Percentiles rank a stretch among this genome's conserved stretches.
Evolutionary conservation across 2,797 vertebrate species (phyloP).

Genomic region (Lacerta agilis): DNA sequence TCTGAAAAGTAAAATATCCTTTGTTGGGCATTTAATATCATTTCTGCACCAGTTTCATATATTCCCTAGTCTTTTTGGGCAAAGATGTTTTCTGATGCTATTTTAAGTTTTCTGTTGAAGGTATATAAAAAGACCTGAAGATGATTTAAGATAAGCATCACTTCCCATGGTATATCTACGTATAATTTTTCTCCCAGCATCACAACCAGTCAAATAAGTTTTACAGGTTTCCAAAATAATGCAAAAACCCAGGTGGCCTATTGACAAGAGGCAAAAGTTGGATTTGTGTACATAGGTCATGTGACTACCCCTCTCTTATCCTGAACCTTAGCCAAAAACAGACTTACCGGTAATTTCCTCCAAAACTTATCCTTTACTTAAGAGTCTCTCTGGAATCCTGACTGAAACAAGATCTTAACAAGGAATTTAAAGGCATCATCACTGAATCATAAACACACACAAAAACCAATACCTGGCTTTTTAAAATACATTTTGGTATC

Average conservation of each 20-base stretch:
- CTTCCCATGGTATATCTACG: background rate
- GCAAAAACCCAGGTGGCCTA: background rate
- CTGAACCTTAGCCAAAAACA: background rate
- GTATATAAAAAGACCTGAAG: background rate
- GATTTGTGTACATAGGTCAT: background rate
- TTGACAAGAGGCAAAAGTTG: background rate
- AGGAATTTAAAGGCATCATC: background rate
- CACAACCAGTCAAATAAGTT: background rate
- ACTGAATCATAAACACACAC: background rate
- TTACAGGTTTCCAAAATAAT: background rate
- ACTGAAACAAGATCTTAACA: background rate
- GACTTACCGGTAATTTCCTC: background rate
- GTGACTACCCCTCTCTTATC: background rate
- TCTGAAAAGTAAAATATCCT: slow-evolving; percentile 31
- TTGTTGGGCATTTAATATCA: background rate
- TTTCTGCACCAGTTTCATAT: background rate
- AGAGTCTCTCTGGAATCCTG: background rate
- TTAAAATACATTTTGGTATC: background rate
- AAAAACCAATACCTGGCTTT: background rate
- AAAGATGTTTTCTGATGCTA: background rate
- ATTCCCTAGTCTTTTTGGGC: background rate
- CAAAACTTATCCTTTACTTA: background rate
- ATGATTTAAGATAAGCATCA: background rate
- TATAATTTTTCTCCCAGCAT: background rate
- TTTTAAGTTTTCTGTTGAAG: background rate